Conservation (phyloP, 1,140 invertebrate species). For the Solenopsis fugax region DNA sequence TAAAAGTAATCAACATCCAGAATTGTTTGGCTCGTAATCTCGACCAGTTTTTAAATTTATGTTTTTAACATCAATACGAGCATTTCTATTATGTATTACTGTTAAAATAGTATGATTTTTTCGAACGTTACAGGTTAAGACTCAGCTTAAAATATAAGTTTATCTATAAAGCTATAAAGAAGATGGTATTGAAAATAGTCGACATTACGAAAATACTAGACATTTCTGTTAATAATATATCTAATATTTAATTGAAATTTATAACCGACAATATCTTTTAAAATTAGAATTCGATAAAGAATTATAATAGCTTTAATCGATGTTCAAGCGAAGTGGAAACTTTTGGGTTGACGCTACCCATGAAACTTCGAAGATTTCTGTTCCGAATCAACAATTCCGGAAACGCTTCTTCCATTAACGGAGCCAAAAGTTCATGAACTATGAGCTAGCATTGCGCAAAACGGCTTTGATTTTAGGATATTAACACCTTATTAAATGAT, state of each 20-base stretch:
- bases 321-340: background rate
- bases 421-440: conserved; percentile 26
- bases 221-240: background rate
- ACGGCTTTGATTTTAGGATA: conserved; percentile 46
- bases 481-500: conserved; percentile 53
- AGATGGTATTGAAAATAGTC: background rate
- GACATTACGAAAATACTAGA: background rate
- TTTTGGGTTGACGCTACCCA: background rate
- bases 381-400: conserved; percentile 49
- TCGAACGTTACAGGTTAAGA: too few relatives aligned
- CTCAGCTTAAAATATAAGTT: too few relatives aligned
- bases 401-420: conserved; percentile 53
- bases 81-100: too few relatives aligned
- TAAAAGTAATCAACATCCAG: too few relatives aligned
- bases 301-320: conserved; percentile 13
- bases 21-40: too few relatives aligned
- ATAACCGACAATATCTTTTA: background rate
- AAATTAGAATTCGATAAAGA: background rate
- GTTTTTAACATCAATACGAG: too few relatives aligned
- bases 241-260: background rate
- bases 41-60: too few relatives aligned
- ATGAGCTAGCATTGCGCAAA: conserved; percentile 32
- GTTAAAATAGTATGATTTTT: too few relatives aligned
- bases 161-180: background rate
- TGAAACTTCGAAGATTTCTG: conserved; percentile 43